Evolutionary conservation across 2,888 invertebrate species (phyloP).

Genomic region (Xanthia icteritia): DNA sequence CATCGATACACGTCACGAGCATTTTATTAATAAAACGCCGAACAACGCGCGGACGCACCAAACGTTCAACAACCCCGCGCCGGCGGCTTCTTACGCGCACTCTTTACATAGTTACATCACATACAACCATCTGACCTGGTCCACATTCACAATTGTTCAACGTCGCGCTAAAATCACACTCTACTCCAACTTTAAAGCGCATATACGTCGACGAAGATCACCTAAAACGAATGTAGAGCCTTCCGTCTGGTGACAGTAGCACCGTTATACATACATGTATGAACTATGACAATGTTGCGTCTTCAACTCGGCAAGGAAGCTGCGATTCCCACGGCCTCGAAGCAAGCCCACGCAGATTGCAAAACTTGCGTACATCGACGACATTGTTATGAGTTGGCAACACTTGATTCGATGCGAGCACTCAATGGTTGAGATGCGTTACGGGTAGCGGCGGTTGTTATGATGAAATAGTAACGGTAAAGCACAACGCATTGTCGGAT

Average conservation of each 20-base stretch:
- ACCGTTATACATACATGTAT: conserved; percentile 77
- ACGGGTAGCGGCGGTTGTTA: conserved; percentile 52
- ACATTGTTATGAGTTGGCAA: conserved; percentile 68
- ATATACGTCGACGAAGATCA: conserved; percentile 23
- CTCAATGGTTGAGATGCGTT: conserved; percentile 59
- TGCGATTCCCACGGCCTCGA: conserved; percentile 85
- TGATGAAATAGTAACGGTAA: conserved; percentile 59
- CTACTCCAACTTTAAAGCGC: conserved; percentile 40
- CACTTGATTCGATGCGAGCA: conserved; percentile 52
- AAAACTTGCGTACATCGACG: conserved; percentile 75
- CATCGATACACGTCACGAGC: conserved; percentile 87
- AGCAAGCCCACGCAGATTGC: conserved; percentile 75
- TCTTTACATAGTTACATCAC: conserved; percentile 80
- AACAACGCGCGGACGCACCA: conserved; percentile 80
- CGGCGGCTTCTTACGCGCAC: conserved; percentile 76
- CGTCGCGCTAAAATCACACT: conserved; percentile 53
- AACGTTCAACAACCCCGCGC: conserved; percentile 87
- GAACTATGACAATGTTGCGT: conserved; percentile 73
- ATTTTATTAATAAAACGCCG: conserved; percentile 89
- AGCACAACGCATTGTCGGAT: conserved; percentile 39
- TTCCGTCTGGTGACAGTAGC: conserved; percentile 67
- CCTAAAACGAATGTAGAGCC: conserved; percentile 66
- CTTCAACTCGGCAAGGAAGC: conserved; percentile 70
- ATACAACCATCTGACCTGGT: conserved; percentile 71
- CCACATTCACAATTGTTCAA: conserved; percentile 70